Conservation (phyloP, 1,140 invertebrate genomes). For the Pygmarrhopalites habei region DNA sequence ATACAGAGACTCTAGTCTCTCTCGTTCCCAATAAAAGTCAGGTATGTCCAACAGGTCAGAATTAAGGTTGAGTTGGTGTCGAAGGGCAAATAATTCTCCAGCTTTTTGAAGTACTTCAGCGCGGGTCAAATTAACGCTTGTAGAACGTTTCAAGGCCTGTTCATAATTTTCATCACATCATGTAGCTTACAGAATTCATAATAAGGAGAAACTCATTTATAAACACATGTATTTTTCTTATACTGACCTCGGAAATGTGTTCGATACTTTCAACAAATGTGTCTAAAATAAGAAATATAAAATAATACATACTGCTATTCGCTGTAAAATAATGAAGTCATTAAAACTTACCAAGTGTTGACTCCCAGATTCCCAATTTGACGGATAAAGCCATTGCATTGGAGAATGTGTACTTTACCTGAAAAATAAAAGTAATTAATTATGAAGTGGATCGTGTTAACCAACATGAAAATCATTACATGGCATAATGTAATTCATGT, state of each 20-base stretch:
- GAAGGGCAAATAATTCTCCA: slow-evolving; percentile 79
- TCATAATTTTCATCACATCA: too few species aligned
- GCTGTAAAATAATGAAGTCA: too few species aligned
- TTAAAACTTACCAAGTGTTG: too few species aligned
- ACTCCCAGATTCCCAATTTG: slow-evolving; percentile 87
- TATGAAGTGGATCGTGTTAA: too few species aligned
- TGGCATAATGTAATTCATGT: too few species aligned
- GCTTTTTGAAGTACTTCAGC: slow-evolving; percentile 75
- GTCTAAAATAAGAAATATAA: too few species aligned
- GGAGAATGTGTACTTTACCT: slow-evolving; percentile 73
- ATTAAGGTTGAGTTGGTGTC: slow-evolving; percentile 83
- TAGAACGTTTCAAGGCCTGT: slow-evolving; percentile 65
- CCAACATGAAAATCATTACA: too few species aligned
- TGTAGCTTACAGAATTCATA: too few species aligned
- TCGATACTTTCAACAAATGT: slow-evolving; percentile 74
- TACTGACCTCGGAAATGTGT: slow-evolving; percentile 59
- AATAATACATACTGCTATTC: too few species aligned
- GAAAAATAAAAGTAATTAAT: too few species aligned
- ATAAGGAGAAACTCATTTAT: too few species aligned
- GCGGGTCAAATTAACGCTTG: slow-evolving; percentile 58
- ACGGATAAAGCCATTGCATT: slow-evolving; percentile 88
- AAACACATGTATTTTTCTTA: too few species aligned
- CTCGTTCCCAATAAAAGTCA: slow-evolving; percentile 95
- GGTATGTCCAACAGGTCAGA: slow-evolving; percentile 89
- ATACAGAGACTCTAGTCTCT: slow-evolving; percentile 75